Evolutionary conservation across 2,888 invertebrate genomes (phyloP).

Genomic region (Glyphotaelius pellucidus): DNA sequence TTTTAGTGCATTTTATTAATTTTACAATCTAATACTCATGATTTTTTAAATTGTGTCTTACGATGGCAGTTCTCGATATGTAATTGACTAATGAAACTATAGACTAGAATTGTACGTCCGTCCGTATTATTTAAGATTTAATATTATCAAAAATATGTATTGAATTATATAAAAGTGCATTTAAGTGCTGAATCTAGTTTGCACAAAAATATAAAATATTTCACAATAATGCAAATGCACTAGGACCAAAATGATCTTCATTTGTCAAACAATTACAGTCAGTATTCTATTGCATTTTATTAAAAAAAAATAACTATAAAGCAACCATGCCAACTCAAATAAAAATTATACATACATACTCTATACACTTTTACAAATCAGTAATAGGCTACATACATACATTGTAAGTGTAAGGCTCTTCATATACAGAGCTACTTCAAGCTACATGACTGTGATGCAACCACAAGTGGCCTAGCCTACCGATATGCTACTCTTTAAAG

Average conservation of each 20-base stretch:
- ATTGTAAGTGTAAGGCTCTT: background rate
- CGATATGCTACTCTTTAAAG: too few relatives aligned
- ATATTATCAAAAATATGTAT: background rate
- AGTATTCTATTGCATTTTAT: background rate
- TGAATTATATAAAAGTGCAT: background rate
- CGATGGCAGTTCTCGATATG: background rate
- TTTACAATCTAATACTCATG: background rate
- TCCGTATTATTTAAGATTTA: background rate
- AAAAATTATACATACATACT: background rate
- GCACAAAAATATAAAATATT: background rate
- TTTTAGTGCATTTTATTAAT: background rate
- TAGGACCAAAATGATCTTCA: background rate
- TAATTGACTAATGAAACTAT: background rate
- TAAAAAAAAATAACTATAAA: too few relatives aligned
- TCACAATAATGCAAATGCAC: background rate
- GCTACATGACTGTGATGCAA: too few relatives aligned
- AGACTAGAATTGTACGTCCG: background rate
- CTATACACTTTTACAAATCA: background rate
- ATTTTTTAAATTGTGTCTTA: background rate
- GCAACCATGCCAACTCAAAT: too few relatives aligned
- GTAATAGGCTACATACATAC: background rate
- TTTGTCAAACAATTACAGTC: background rate
- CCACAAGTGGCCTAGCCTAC: too few relatives aligned
- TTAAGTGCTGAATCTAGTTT: background rate
- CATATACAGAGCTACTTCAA: background rate